phyloP scores from a whole-genome alignment of 2,797 vertebrate genomes.

The Notoglanidium macrostoma region DNA sequence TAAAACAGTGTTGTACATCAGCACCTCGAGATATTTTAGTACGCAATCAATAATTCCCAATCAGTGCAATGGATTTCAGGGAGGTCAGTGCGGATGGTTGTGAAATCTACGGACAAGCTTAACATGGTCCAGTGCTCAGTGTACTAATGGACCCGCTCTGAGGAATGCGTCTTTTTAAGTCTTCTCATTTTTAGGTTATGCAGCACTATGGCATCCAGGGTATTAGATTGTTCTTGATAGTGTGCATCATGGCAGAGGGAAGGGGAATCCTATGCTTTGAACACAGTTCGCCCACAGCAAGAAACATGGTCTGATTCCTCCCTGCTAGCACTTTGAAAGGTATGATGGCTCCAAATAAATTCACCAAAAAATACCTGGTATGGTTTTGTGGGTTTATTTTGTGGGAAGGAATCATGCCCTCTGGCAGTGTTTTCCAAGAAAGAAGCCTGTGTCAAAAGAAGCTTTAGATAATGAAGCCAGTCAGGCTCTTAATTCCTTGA shows the following conservation, averaged over 20 bases:
- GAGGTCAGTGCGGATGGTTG: background rate
- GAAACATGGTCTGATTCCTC: constrained; percentile 55
- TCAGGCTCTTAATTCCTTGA: constrained; percentile 74
- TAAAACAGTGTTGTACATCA: constrained; percentile 78
- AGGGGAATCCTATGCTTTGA: constrained; percentile 56
- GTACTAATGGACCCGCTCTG: constrained; percentile 70
- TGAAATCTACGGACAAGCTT: constrained; percentile 72
- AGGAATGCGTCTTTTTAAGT: constrained; percentile 62
- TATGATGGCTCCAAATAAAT: constrained; percentile 46
- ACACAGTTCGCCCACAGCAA: constrained; percentile 57
- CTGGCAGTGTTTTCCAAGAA: constrained; percentile 61
- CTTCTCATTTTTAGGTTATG: constrained; percentile 63
- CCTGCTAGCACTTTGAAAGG: constrained; percentile 56
- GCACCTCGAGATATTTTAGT: constrained; percentile 57
- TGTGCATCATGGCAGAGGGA: constrained; percentile 34
- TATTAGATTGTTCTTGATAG: constrained; percentile 51
- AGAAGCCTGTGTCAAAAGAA: constrained; percentile 62
- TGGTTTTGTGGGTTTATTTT: constrained; percentile 57
- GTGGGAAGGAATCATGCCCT: constrained; percentile 58
- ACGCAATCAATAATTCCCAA: constrained; percentile 1
- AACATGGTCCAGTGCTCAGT: constrained; percentile 71
- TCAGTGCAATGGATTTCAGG: background rate
- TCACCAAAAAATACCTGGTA: constrained; percentile 62
- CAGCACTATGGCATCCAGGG: constrained; percentile 56
- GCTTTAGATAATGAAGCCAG: constrained; percentile 72